phyloP scores from a whole-genome alignment of 2,888 invertebrate species.

The Metalampra italica region DNA sequence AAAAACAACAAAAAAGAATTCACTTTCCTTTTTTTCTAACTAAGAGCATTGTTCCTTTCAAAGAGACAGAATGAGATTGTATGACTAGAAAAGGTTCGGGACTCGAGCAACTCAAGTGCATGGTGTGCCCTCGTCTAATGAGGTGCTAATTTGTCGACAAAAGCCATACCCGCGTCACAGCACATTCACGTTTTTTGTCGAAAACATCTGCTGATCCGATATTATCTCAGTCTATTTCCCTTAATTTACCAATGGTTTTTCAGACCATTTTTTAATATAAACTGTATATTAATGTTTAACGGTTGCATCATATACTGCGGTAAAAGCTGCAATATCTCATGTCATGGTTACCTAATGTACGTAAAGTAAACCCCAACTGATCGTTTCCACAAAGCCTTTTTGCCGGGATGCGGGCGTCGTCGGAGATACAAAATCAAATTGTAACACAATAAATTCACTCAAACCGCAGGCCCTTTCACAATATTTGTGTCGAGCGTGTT shows the following conservation, averaged over 20 bases:
- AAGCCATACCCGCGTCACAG: conserved; percentile 6
- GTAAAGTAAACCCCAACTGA: conserved; percentile 19
- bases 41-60: background rate
- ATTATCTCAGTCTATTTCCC: background rate
- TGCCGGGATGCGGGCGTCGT: conserved; percentile 45
- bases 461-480: conserved; percentile 76
- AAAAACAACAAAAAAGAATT: too few relatives aligned
- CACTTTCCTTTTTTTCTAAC: too few relatives aligned
- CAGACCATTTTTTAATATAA: background rate
- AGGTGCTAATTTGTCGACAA: conserved; percentile 28
- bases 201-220: conserved; percentile 4
- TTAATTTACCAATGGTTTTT: background rate
- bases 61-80: too few relatives aligned
- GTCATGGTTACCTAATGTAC: background rate
- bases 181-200: conserved; percentile 3
- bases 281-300: background rate
- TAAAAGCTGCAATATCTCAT: conserved; percentile 1
- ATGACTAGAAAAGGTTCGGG: background rate
- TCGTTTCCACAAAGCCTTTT: conserved; percentile 19
- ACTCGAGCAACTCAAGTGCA: conserved; percentile 10
- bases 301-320: background rate
- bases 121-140: conserved; percentile 20
- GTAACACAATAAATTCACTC: conserved; percentile 73
- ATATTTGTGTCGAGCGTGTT: conserved; percentile 74
- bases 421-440: conserved; percentile 58